Conservation (phyloP, 2,113 vertebrate genomes). For the Shinisaurus crocodilurus region DNA sequence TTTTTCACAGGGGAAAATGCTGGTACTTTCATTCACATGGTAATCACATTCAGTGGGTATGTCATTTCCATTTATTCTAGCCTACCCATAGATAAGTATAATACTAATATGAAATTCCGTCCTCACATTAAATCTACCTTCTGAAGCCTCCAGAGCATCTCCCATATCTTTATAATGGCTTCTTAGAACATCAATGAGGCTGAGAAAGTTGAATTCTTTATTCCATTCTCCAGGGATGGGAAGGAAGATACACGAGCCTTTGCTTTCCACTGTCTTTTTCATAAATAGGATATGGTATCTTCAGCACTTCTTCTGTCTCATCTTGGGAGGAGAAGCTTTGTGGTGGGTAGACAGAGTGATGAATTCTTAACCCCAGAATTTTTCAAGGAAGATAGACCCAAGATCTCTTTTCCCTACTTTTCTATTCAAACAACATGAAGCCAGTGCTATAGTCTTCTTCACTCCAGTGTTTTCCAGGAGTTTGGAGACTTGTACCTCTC, state of each 20-base stretch:
- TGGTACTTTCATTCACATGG: slow-evolving; percentile 8
- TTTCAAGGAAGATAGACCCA: background rate
- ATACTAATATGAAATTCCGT: background rate
- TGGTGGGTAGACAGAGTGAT: background rate
- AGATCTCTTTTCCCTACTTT: slow-evolving; percentile 18
- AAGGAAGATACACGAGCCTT: background rate
- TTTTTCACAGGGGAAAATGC: background rate
- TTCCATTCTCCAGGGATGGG: background rate
- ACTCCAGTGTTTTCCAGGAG: slow-evolving; percentile 4
- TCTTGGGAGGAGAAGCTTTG: slow-evolving; percentile 20
- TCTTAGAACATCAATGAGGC: background rate
- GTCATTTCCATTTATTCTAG: background rate
- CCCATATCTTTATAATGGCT: background rate
- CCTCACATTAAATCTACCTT: background rate
- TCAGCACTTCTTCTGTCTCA: background rate
- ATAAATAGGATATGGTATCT: background rate
- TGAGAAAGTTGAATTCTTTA: background rate
- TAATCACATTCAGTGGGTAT: background rate
- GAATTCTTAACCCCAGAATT: slow-evolving; percentile 19
- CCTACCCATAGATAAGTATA: background rate
- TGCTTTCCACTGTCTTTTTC: background rate
- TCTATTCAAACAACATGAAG: slow-evolving; percentile 19
- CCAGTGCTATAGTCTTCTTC: slow-evolving; percentile 6
- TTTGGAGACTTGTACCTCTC: background rate
- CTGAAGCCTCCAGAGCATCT: background rate